Evolutionary conservation across 1,140 invertebrate genomes (phyloP).

Genomic region (Octopus sinensis): DNA sequence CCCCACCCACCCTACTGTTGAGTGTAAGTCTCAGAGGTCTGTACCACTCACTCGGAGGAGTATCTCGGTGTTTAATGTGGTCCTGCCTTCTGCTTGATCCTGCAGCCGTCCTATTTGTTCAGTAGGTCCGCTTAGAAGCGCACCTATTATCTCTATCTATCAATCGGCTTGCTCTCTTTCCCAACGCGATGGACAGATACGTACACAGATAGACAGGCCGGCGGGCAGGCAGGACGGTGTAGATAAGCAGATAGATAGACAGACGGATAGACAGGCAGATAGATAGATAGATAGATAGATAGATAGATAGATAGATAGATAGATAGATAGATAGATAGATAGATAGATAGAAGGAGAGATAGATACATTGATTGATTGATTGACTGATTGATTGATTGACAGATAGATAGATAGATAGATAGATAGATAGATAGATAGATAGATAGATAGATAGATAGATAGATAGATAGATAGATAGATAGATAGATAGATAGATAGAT

Average conservation of each 20-base stretch:
- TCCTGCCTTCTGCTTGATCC: too few relatives aligned
- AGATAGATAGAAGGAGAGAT: background rate
- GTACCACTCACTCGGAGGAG: too few relatives aligned
- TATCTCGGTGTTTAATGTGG: too few relatives aligned
- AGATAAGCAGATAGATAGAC: background rate
- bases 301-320: background rate
- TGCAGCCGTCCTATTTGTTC: too few relatives aligned
- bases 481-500: background rate
- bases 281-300: background rate
- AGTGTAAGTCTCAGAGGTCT: too few relatives aligned
- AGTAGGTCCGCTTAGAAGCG: too few relatives aligned
- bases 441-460: conserved; percentile 3
- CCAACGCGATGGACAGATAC: too few relatives aligned
- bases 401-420: conserved; percentile 3
- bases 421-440: conserved; percentile 3
- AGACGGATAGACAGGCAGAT: background rate
- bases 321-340: background rate
- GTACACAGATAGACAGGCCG: too few relatives aligned
- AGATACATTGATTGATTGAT: background rate
- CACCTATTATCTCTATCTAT: too few relatives aligned
- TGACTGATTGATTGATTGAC: background rate
- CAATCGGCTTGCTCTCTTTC: too few relatives aligned
- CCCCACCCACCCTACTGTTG: too few relatives aligned
- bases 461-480: background rate
- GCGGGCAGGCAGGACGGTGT: background rate